Base-by-base conservation (phyloP, 2,797 vertebrate species). In the Micropoecilia bifurca region DNA sequence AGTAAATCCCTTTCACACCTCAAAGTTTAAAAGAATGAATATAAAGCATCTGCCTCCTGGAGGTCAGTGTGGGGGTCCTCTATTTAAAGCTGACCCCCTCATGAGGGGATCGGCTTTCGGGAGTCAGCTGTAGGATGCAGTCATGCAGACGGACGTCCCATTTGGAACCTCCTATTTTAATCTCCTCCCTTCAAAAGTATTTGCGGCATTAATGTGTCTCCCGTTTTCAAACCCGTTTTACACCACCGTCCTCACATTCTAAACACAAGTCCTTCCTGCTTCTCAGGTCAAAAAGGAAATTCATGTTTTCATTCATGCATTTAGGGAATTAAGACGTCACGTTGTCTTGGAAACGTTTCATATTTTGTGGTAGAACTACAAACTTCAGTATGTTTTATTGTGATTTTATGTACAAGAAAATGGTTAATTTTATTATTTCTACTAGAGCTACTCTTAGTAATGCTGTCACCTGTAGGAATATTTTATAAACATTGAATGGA, bases 151-250 rank as follows among this genome's bases (percentile, higher is more conserved):
- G 39, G 83, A 81, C 48, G 82, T 74, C 89, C 84, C 88, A 0
- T 6, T 89, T 92, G 88, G 89, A 85, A 78, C 80, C 91, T 20
- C 85, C 89, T 91, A 73, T 30, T 87, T 91, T 87, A 88, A 90
- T 88, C 90, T 2, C 88, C 89, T 84, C 83, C 85, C 81, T 81
- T 83, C 80, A 87, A 33, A 68, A 83, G 82, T 63, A 88, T 87
- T 84, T 88, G 25, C 59, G 55, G 83, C 79, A 87, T 92, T 83
- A 90, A 87, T 79, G 79, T 89, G 90, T 78, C 68, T 80, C 90
- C 91, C 83, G 75, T 77, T 53, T 87, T 80, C 78, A 79, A 73
- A 25, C 57, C 50, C 71, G 18, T 10, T 22, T 43, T 43, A 25
- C 0, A 41, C 66, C 10, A 43, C 39, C 39, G 6, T 43, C 66